These are phyloP conservation scores for Coturnix japonica DNA, from an alignment of 2,113 vertebrate species.

Conservation along the genomic window DNA sequence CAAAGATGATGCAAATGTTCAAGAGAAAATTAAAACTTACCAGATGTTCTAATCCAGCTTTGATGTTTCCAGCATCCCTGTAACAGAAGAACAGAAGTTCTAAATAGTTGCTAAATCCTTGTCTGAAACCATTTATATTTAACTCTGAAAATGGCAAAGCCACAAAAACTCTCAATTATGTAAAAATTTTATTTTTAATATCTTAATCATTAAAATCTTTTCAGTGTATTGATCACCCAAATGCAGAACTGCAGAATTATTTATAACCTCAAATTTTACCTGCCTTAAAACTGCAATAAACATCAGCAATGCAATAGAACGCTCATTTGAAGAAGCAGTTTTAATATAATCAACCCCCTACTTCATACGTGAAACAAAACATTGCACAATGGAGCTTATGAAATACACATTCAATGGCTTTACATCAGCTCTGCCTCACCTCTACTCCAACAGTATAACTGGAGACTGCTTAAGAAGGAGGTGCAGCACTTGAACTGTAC, in stretches of 20 bases:
- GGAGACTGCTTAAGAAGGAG: neutral
- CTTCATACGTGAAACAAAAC: neutral
- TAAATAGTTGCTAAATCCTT: constrained; percentile 83
- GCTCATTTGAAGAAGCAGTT: neutral
- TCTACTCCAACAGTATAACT: neutral
- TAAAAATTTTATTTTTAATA: constrained; percentile 13
- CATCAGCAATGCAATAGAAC: neutral
- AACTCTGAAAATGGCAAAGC: constrained; percentile 43
- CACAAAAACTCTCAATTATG: neutral
- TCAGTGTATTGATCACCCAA: neutral
- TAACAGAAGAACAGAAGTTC: constrained; percentile 91
- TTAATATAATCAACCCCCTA: neutral
- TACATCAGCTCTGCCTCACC: neutral
- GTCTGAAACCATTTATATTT: constrained; percentile 67
- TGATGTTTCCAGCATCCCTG: constrained; percentile 90
- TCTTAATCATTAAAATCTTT: neutral
- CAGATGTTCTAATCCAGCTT: constrained; percentile 97
- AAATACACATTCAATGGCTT: neutral
- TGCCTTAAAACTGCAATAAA: neutral
- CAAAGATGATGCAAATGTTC: constrained; percentile 89
- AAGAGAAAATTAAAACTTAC: constrained; percentile 93
- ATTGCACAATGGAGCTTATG: fast-evolving
- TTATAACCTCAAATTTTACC: neutral
- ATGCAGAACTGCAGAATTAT: neutral
- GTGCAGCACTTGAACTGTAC: neutral